Evolutionary conservation across 2,113 vertebrate genomes (phyloP).

Genomic region (Podilymbus podiceps): DNA sequence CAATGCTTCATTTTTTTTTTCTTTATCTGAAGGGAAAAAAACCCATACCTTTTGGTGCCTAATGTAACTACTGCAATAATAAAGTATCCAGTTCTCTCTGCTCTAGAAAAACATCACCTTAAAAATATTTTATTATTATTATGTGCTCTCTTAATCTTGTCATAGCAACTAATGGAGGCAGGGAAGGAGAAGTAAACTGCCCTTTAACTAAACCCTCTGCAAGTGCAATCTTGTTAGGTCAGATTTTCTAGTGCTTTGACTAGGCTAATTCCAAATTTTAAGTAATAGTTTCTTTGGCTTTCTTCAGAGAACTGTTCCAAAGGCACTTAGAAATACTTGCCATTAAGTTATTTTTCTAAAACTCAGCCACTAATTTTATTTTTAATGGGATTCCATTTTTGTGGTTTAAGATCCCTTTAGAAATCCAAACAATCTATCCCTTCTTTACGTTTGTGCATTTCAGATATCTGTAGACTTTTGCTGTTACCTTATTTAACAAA

Average conservation of each 20-base stretch:
- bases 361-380: background rate
- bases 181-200: background rate
- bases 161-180: background rate
- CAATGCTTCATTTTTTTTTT: background rate
- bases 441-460: background rate
- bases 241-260: background rate
- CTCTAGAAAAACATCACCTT: background rate
- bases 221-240: background rate
- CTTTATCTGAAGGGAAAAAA: background rate
- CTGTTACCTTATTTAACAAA: background rate
- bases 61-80: background rate
- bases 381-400: background rate
- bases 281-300: background rate
- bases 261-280: background rate
- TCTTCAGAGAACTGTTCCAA: background rate
- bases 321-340: background rate
- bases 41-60: background rate
- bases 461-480: background rate
- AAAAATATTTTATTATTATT: background rate
- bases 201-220: background rate
- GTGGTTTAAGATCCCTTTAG: background rate
- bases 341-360: background rate
- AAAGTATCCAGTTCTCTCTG: background rate
- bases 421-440: background rate
- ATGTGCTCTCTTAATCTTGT: background rate